Evolutionary conservation across 2,888 invertebrate genomes (phyloP).

Genomic region (Andrena praecox): DNA sequence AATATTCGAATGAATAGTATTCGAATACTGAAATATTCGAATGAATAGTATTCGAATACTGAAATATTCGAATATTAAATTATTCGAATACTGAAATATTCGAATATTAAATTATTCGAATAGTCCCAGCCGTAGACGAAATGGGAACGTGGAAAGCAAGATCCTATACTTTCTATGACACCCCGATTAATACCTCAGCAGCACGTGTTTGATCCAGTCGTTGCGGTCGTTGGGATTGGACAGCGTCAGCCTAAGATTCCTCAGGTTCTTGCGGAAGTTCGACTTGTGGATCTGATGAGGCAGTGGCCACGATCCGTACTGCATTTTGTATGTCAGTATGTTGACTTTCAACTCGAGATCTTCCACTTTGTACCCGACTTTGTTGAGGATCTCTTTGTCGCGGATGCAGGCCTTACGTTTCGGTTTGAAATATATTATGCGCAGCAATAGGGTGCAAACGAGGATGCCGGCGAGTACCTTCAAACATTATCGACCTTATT

Average conservation of each 20-base stretch:
- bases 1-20: no score
- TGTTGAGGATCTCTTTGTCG: constrained; percentile 69
- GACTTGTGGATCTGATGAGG: constrained; percentile 71
- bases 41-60: no score
- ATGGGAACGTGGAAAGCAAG: not conserved
- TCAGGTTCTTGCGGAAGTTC: constrained; percentile 56
- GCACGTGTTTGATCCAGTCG: constrained; percentile 75
- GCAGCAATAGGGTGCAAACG: constrained; percentile 67
- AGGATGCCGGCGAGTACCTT: constrained; percentile 73
- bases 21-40: no score
- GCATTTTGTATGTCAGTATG: constrained; percentile 80
- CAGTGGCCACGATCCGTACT: constrained; percentile 80
- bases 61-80: no score
- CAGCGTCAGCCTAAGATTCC: constrained; percentile 69
- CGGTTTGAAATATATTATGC: constrained; percentile 70
- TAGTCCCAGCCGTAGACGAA: not conserved
- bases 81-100: no score
- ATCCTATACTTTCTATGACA: not conserved
- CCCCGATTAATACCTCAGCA: constrained; percentile 68
- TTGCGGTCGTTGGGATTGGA: constrained; percentile 72
- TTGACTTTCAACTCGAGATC: constrained; percentile 80
- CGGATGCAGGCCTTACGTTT: constrained; percentile 59
- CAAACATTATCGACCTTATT: constrained; percentile 9
- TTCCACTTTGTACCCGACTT: constrained; percentile 76
- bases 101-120: no score